Percentiles rank a stretch among this genome's conserved stretches.
Evolutionary conservation across 2,888 invertebrate genomes (phyloP).

Genomic region (Urechis unicinctus): DNA sequence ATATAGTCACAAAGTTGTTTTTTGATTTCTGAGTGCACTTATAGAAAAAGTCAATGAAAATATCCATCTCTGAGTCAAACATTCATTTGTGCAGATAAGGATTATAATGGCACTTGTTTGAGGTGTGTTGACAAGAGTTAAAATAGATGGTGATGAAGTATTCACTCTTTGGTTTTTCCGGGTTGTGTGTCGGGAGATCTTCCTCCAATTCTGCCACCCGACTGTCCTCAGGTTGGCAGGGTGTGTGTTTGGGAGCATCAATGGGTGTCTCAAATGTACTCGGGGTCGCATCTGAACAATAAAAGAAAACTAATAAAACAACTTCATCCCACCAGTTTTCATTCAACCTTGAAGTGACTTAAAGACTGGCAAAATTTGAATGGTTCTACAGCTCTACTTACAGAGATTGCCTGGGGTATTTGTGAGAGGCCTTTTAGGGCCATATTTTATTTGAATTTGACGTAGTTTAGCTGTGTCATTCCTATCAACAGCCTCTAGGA

Average conservation of each 20-base stretch:
- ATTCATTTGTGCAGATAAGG: too few relatives aligned
- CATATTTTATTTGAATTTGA: conserved; percentile 78
- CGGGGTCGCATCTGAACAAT: conserved; percentile 66
- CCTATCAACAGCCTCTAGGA: conserved; percentile 80
- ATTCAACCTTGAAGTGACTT: neutral
- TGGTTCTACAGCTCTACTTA: conserved; percentile 21
- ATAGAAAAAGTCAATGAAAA: too few relatives aligned
- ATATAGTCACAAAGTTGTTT: too few relatives aligned
- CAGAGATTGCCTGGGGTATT: conserved; percentile 25
- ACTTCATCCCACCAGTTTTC: neutral
- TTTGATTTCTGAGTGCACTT: too few relatives aligned
- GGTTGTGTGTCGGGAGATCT: neutral
- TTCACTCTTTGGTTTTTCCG: neutral
- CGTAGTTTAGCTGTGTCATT: conserved; percentile 82
- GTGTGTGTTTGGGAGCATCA: conserved; percentile 15
- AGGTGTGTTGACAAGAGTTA: too few relatives aligned
- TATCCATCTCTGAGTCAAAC: too few relatives aligned
- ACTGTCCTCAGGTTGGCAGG: neutral
- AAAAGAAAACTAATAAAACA: neutral
- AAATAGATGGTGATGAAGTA: too few relatives aligned
- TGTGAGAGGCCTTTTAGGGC: conserved; percentile 24
- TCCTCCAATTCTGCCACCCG: neutral
- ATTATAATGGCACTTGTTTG: too few relatives aligned
- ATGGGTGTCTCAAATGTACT: conserved; percentile 88
- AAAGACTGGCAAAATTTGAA: neutral